Evolutionary conservation across 2,113 vertebrate genomes (phyloP), one percentile per base, ranked within the genome.

Genomic region (Pygoscelis antarcticus): DNA sequence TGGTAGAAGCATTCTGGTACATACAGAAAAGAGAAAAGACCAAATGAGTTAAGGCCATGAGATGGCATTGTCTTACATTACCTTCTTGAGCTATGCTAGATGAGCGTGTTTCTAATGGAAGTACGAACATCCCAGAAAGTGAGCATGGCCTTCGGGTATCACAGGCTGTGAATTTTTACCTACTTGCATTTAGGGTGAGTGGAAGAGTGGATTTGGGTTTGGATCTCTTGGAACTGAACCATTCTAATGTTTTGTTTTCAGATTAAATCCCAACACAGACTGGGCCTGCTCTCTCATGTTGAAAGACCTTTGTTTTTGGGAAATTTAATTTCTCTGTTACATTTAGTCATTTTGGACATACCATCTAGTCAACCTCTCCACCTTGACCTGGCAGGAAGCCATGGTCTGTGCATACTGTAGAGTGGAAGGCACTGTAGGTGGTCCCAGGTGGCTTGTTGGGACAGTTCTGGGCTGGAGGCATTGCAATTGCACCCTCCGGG

Each of bases 351-450:
- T 92, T 62, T 85, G 30, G 25, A 40, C 10, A 10, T 27, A 30
- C 7, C 1, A 15, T 8, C 8, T n/a, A 64, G 51, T 44, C 29
- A 52, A 6, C 20, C 5, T 64, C 12, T 91, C 22, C 13, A 42
- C 13, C 15, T 15, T 44, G 72, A 55, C 22, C n/a, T 79, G 52
- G 30, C 27, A 72, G 38, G 13, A 62, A 66, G 22, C 17, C 0
- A 2, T 22, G 16, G 11, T 2, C 0, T 80, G 42, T 49, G 46
- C 46, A 12, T 57, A 0, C 34, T 30, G 30, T 46, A 38, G 36
- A 51, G 26, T 26, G 60, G 36, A 47, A 79, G 47, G 52, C 20
- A 14, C 27, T 32, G 7, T 3, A 15, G 25, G 4, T 64, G 16
- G 16, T 22, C 32, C 36, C 32, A 51, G 4, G 22, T n/a, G 29